Evolutionary conservation across 2,888 invertebrate species (phyloP).

Genomic region (Eristalinus sepulchralis): DNA sequence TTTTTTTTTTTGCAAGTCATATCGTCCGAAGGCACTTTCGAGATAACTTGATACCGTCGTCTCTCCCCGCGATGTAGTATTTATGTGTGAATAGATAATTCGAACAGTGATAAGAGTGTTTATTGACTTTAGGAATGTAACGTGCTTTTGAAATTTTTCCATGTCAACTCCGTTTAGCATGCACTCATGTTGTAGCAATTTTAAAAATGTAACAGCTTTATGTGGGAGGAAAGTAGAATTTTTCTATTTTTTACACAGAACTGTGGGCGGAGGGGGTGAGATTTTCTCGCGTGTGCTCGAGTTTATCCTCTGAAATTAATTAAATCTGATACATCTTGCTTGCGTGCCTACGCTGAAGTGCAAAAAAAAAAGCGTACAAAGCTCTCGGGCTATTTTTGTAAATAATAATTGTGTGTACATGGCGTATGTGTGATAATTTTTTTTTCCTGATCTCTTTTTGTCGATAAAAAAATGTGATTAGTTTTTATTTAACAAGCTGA

Average conservation of each 20-base stretch:
- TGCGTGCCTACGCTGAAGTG: not conserved
- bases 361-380: not conserved
- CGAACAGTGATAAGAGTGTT: not conserved
- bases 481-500: not conserved
- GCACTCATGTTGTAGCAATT: not conserved
- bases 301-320: not conserved
- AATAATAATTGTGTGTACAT: not conserved
- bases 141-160: not conserved
- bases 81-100: not conserved
- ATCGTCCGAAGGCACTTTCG: not conserved
- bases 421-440: not conserved
- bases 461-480: not conserved
- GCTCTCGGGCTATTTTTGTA: not conserved
- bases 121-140: not conserved
- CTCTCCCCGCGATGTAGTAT: not conserved
- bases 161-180: not conserved
- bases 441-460: not conserved
- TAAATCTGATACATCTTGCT: not conserved
- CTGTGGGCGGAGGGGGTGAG: not conserved
- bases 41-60: not conserved
- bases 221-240: not conserved
- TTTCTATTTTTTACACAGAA: too few relatives aligned
- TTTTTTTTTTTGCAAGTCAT: not conserved
- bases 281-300: not conserved
- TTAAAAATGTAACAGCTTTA: not conserved